phyloP scores from a whole-genome alignment of 2,797 vertebrate species.

The Brotula barbata region DNA sequence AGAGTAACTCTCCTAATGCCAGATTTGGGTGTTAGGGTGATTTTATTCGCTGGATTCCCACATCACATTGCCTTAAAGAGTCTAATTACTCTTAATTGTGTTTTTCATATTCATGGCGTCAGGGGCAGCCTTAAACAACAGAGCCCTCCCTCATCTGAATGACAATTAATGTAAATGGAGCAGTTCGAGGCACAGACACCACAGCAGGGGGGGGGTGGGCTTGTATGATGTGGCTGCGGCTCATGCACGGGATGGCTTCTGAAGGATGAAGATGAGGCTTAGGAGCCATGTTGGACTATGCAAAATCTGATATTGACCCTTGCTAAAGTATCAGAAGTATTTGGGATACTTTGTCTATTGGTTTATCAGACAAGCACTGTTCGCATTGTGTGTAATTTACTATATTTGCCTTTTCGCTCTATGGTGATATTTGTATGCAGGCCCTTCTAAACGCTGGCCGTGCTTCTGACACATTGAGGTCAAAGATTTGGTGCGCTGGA shows the following conservation, averaged over 20 bases:
- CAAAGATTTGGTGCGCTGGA: conserved; percentile 32
- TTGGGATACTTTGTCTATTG: background rate
- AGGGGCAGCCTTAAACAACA: conserved; percentile 59
- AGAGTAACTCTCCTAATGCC: too few relatives aligned
- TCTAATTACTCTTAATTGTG: conserved; percentile 72
- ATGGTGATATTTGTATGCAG: conserved; percentile 22
- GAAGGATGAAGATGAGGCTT: conserved; percentile 29
- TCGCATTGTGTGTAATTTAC: background rate
- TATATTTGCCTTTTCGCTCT: background rate
- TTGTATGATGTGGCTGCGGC: conserved; percentile 36
- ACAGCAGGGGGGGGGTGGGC: conserved; percentile 17
- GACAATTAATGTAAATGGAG: conserved; percentile 74
- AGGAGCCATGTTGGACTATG: conserved; percentile 10
- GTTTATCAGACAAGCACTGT: background rate
- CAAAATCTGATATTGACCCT: conserved; percentile 20
- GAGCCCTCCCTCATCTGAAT: conserved; percentile 68
- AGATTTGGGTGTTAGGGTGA: conserved; percentile 1
- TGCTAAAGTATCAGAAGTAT: conserved; percentile 4
- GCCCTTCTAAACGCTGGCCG: conserved; percentile 24
- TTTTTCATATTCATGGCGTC: conserved; percentile 71
- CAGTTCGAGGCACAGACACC: conserved; percentile 29
- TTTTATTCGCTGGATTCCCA: conserved; percentile 20
- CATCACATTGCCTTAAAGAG: conserved; percentile 47
- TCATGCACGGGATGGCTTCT: conserved; percentile 15
- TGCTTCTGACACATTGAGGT: conserved; percentile 62